Conservation (phyloP, 37 sponge, comb jelly and placozoan genomes). For the Aplysina aerophoba region DNA sequence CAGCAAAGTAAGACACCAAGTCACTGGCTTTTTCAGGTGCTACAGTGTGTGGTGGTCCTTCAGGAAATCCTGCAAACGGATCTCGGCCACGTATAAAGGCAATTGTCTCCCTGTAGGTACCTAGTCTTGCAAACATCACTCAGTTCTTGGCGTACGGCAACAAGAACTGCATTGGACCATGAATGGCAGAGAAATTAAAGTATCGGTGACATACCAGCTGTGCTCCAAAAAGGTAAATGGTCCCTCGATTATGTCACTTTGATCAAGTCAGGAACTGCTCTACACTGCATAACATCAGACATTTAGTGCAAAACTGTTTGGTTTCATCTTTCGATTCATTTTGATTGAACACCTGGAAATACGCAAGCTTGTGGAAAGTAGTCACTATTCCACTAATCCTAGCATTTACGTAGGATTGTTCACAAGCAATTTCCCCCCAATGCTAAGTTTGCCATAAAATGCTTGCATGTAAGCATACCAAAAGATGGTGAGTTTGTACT, state of each 20-base stretch:
- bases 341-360: too few species aligned
- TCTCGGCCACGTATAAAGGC: not conserved
- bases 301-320: too few species aligned
- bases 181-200: not conserved
- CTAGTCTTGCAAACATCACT: too few species aligned
- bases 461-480: too few species aligned
- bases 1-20: not conserved
- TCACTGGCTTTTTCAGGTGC: not conserved
- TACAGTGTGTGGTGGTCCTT: not conserved
- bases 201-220: not conserved
- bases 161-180: not conserved
- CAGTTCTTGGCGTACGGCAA: not conserved
- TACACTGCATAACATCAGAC: too few species aligned
- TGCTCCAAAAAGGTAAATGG: not conserved
- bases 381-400: too few species aligned
- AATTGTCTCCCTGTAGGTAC: not conserved
- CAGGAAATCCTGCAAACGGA: slow-evolving; percentile 8
- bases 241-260: not conserved
- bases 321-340: too few species aligned
- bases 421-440: too few species aligned
- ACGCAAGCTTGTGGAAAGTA: too few species aligned
- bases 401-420: too few species aligned
- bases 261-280: not conserved
- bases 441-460: too few species aligned
- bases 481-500: too few species aligned